Conservation (phyloP, 1,140 invertebrate genomes). For the Halyomorpha halys region DNA sequence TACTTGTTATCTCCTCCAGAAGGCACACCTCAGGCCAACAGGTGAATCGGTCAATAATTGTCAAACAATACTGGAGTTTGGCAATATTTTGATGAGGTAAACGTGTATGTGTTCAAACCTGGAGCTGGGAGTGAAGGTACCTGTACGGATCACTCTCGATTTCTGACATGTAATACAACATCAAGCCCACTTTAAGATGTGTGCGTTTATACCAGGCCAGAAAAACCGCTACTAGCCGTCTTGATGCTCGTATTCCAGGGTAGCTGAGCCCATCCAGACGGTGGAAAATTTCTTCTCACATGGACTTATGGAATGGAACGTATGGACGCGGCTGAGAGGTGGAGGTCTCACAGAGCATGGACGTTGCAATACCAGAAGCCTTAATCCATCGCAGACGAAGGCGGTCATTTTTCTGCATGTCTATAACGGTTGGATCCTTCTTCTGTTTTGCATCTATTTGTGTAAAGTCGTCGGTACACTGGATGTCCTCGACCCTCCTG, state of each 20-base stretch:
- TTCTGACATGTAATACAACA: too few relatives aligned
- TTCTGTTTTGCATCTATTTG: background rate
- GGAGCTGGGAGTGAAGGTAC: background rate
- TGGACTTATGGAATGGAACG: background rate
- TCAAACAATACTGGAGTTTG: background rate
- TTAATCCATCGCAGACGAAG: background rate
- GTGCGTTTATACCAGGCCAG: background rate
- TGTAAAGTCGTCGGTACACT: background rate
- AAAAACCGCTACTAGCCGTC: background rate
- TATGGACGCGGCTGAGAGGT: background rate
- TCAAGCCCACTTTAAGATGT: too few relatives aligned
- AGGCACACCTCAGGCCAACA: background rate
- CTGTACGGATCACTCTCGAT: too few relatives aligned
- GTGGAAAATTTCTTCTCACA: background rate
- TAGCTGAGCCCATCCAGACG: too few relatives aligned
- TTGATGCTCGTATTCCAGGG: background rate
- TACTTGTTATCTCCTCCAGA: background rate
- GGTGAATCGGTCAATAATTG: too few relatives aligned
- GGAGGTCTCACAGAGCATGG: background rate
- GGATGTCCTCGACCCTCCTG: background rate
- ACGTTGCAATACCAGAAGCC: background rate
- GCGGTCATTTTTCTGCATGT: background rate
- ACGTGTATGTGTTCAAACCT: background rate
- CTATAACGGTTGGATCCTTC: background rate
- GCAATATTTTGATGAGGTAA: background rate